A percentile compares a stretch with the other conserved stretches of the same genome.
These are phyloP conservation scores for Xestoiulus laeticollis DNA, from an alignment of 2,888 invertebrate genomes.

Conservation along the genomic window DNA sequence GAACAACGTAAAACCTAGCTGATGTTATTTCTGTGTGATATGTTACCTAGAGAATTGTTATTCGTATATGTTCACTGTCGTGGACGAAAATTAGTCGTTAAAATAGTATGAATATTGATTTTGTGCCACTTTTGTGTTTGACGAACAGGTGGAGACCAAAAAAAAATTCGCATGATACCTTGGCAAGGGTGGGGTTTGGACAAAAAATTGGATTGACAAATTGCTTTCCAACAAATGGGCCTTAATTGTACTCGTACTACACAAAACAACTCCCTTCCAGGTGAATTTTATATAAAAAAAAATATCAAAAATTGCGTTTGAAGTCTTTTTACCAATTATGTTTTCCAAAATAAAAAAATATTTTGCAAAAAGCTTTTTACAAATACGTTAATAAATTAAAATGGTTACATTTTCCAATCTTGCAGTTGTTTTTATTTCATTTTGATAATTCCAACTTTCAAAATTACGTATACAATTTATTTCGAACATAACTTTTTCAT, in stretches of 20 bases:
- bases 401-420: too few species aligned
- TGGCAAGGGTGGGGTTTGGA: not conserved
- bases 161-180: not conserved
- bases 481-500: too few species aligned
- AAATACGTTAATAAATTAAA: too few species aligned
- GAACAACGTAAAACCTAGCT: not conserved
- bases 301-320: not conserved
- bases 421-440: too few species aligned
- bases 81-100: not conserved
- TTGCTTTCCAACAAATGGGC: not conserved
- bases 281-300: not conserved
- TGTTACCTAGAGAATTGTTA: not conserved
- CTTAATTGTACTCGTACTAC: not conserved
- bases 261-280: not conserved
- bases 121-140: not conserved
- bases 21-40: not conserved
- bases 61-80: not conserved
- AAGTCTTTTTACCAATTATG: too few species aligned
- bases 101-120: conserved; percentile 12
- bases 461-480: too few species aligned
- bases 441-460: too few species aligned
- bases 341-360: not conserved
- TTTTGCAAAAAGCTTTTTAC: not conserved
- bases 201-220: not conserved
- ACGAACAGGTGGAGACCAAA: conserved; percentile 5